Evolutionary conservation across 2,797 vertebrate species (phyloP).

Genomic region (Channa striata): DNA sequence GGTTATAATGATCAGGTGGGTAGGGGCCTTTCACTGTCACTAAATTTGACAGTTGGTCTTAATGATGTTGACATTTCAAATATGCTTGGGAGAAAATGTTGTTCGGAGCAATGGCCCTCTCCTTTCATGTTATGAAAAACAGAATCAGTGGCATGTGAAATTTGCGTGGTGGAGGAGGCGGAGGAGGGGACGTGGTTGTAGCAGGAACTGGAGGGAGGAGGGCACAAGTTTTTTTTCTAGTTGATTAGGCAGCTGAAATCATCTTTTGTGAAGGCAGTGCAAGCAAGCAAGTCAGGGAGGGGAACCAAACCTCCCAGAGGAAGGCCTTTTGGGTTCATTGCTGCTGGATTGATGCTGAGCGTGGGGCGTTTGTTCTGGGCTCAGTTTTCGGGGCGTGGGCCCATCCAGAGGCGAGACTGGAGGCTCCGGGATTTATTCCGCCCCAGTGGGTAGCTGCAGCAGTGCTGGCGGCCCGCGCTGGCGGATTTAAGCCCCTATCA

Average conservation of each 20-base stretch:
- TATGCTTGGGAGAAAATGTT: slow-evolving; percentile 72
- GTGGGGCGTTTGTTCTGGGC: slow-evolving; percentile 57
- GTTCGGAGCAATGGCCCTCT: slow-evolving; percentile 52
- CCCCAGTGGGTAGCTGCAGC: slow-evolving; percentile 68
- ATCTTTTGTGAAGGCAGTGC: slow-evolving; percentile 68
- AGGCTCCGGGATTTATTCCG: slow-evolving; percentile 78
- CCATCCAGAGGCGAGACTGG: slow-evolving; percentile 67
- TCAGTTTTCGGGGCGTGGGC: slow-evolving; percentile 67
- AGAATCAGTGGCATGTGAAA: slow-evolving; percentile 77
- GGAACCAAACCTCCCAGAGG: slow-evolving; percentile 64
- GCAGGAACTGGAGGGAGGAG: slow-evolving; percentile 58
- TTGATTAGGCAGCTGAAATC: slow-evolving; percentile 80
- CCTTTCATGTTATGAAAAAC: slow-evolving; percentile 61
- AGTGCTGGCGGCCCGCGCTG: slow-evolving; percentile 43
- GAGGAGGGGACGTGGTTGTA: slow-evolving; percentile 33
- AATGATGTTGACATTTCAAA: slow-evolving; percentile 81
- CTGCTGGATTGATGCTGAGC: slow-evolving; percentile 50
- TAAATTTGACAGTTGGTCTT: slow-evolving; percentile 64
- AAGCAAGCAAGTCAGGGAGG: slow-evolving; percentile 37
- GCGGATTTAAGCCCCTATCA: slow-evolving; percentile 68
- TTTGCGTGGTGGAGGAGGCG: slow-evolving; percentile 32
- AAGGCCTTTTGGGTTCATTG: slow-evolving; percentile 70
- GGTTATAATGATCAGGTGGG: slow-evolving; percentile 60
- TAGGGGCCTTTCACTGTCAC: slow-evolving; percentile 49
- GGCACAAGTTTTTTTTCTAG: slow-evolving; percentile 68